These are phyloP conservation scores for Dermochelys coriacea DNA, from an alignment of 2,797 vertebrate genomes.

Conservation along the genomic window DNA sequence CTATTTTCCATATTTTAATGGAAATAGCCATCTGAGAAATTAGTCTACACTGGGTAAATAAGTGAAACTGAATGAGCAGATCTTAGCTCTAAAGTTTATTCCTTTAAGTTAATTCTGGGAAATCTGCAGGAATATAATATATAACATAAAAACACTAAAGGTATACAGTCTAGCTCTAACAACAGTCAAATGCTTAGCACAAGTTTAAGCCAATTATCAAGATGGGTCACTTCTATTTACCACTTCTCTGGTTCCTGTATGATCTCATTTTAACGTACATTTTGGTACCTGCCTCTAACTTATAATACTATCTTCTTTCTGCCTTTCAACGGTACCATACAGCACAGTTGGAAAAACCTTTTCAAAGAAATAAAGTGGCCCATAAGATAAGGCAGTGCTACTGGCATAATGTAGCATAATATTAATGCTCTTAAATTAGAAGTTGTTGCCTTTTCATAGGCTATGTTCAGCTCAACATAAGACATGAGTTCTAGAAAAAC, in stretches of 20 bases:
- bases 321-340: accelerated
- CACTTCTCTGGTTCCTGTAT: not conserved
- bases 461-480: not conserved
- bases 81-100: not conserved
- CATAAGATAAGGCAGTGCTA: not conserved
- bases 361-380: not conserved
- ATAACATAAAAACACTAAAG: not conserved
- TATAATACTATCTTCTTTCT: not conserved
- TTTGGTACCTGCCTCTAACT: not conserved
- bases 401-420: not conserved
- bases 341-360: not conserved
- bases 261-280: not conserved
- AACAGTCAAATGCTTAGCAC: not conserved
- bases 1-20: not conserved
- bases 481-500: not conserved
- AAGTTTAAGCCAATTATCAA: not conserved
- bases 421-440: not conserved
- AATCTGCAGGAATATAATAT: not conserved
- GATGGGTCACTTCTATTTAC: not conserved
- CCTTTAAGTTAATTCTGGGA: not conserved
- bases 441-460: not conserved
- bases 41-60: not conserved
- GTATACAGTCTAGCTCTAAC: not conserved
- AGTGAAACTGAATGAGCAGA: not conserved
- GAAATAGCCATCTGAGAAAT: not conserved